A percentile compares a stretch with the other conserved stretches of the same genome.
Evolutionary conservation across 2,888 invertebrate genomes (phyloP).

Genomic region (Xanthia togata): DNA sequence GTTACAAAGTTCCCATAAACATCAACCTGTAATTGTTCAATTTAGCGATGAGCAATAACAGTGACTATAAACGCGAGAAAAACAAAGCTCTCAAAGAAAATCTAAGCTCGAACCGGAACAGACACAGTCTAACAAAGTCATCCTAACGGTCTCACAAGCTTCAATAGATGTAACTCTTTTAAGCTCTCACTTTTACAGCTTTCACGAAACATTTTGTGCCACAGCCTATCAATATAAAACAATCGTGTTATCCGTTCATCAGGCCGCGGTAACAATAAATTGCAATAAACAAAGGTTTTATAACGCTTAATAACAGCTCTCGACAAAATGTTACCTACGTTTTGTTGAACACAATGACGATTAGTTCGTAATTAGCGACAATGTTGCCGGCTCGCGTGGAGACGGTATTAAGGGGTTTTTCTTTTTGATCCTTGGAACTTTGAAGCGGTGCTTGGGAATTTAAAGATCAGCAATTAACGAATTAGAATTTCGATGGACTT

Average conservation of each 20-base stretch:
- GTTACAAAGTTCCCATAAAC: not conserved
- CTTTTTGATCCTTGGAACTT: conserved; percentile 26
- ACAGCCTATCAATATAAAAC: conserved; percentile 17
- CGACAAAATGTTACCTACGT: conserved; percentile 53
- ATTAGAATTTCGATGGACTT: not conserved
- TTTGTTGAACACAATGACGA: conserved; percentile 52
- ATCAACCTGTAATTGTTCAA: not conserved
- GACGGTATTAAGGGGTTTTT: not conserved
- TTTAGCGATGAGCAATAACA: not conserved
- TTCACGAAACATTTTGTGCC: conserved; percentile 22
- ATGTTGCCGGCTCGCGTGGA: conserved; percentile 40
- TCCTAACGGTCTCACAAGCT: not conserved
- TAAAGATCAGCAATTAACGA: not conserved
- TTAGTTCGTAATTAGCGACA: conserved; percentile 52
- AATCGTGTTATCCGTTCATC: conserved; percentile 41
- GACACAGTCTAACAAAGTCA: not conserved
- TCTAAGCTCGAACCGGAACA: not conserved
- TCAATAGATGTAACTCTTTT: not conserved
- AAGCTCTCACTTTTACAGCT: not conserved
- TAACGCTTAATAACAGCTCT: conserved; percentile 74
- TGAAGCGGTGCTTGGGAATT: not conserved
- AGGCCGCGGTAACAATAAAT: conserved; percentile 56
- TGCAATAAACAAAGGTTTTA: conserved; percentile 72
- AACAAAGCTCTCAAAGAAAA: not conserved
- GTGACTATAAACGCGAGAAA: not conserved